Conservation (phyloP, 2,797 vertebrate genomes). For the Ibycter americanus region DNA sequence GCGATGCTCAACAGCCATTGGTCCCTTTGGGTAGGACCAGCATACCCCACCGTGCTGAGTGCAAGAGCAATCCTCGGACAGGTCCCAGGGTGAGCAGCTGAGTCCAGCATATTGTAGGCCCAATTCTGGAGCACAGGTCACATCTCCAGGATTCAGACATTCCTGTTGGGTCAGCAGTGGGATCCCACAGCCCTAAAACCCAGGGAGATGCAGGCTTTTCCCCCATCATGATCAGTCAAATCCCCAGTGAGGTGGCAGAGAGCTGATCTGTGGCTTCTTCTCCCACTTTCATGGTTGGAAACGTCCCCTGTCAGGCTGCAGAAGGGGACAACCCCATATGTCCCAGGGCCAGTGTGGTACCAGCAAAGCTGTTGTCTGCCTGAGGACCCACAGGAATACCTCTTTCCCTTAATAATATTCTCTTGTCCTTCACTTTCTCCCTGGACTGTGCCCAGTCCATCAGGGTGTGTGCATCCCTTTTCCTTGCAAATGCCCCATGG, state of each 20-base stretch:
- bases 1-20: background rate
- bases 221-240: background rate
- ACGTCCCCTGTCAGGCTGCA: background rate
- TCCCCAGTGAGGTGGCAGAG: background rate
- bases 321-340: background rate
- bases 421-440: background rate
- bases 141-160: background rate
- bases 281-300: background rate
- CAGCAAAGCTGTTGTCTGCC: background rate
- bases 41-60: fast-evolving
- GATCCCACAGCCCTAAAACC: background rate
- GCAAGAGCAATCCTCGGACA: background rate
- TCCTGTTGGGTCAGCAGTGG: background rate
- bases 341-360: background rate
- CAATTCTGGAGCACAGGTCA: background rate
- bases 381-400: background rate
- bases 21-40: background rate
- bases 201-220: background rate
- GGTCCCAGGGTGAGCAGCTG: background rate
- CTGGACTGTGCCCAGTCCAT: background rate
- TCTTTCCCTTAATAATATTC: background rate
- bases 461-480: background rate
- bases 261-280: background rate
- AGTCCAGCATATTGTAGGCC: fast-evolving
- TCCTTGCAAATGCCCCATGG: background rate